Percentiles rank a stretch among this genome's conserved stretches.
These are phyloP conservation scores for Galeopsomyia nigrocyanea DNA, from an alignment of 2,888 invertebrate genomes.

Conservation along the genomic window DNA sequence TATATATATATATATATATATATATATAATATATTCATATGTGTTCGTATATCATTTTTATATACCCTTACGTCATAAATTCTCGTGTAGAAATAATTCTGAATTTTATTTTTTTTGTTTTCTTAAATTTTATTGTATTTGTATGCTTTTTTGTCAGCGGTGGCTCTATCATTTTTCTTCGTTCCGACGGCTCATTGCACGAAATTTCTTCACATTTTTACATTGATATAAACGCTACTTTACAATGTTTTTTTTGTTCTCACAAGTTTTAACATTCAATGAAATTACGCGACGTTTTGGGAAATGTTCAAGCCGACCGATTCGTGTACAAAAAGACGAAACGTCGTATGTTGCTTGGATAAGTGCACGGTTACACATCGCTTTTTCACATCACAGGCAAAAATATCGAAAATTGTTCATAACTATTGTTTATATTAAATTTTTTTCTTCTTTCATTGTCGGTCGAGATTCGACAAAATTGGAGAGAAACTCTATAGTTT, in stretches of 20 bases:
- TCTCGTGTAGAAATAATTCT: slow-evolving; percentile 65
- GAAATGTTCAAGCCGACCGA: slow-evolving; percentile 55
- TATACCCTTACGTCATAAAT: slow-evolving; percentile 57
- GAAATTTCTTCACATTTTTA: slow-evolving; percentile 34
- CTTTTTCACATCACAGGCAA: slow-evolving; percentile 55
- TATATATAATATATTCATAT: slow-evolving; percentile 59
- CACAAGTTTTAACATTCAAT: slow-evolving; percentile 38
- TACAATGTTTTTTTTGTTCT: slow-evolving; percentile 32
- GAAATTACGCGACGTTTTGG: slow-evolving; percentile 50
- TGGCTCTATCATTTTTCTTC: slow-evolving; percentile 22
- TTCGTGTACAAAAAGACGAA: slow-evolving; percentile 48
- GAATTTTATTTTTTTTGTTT: slow-evolving; percentile 46
- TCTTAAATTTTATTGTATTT: slow-evolving; percentile 57
- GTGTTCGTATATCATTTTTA: slow-evolving; percentile 56
- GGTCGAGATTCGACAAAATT: slow-evolving; percentile 10
- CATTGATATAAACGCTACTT: slow-evolving; percentile 40
- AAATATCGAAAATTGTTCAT: slow-evolving; percentile 49
- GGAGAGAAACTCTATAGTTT: slow-evolving; percentile 16
- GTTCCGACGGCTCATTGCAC: slow-evolving; percentile 38
- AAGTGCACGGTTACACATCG: slow-evolving; percentile 55
- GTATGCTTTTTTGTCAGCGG: slow-evolving; percentile 51
- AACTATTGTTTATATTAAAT: slow-evolving; percentile 24
- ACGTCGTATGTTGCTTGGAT: slow-evolving; percentile 49
- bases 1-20: slow-evolving; percentile 60
- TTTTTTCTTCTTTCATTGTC: slow-evolving; percentile 1